Base-by-base conservation (phyloP, 2,797 vertebrate species). In the Epinephelus coioides region DNA sequence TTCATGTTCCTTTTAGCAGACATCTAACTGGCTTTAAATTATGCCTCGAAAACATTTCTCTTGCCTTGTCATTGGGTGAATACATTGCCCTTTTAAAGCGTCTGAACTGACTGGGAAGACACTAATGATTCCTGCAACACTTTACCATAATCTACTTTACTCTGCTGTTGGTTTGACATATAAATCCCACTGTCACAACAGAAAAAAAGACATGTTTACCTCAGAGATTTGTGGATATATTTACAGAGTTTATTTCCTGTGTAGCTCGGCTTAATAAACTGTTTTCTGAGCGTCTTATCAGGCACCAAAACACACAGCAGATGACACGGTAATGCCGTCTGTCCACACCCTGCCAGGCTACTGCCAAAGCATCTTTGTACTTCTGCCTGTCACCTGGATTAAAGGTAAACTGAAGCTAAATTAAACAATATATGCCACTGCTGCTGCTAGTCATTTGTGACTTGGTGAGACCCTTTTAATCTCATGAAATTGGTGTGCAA, bases 1-100 rank as follows among this genome's bases (percentile, higher is more conserved):
- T 90, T 90, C 88, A 87, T 89, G 66, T 74, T 81, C 25, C 82
- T 69, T 82, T 84, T 53, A 75, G 81, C 18, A 73, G 61, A 80
- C 66, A 43, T 67, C 72, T 57, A 80, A 79, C 68, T 69, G 61
- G 76, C 55, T 89, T 83, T 77, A 84, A 69, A 85, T 86, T 51
- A 60, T 62, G 46, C 55, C 61, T 30, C 23, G 66, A 30, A 79
- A 82, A 49, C 65, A 62, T 83, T 78, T 66, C 27, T 86, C 69
- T 55, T 60, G 73, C 49, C 77, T 73, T 1, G 38, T 65, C 73
- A 49, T 15, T 21, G 55, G 40, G 40, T 65, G 80, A 85, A 88
- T 72, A 62, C 62, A 69, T 86, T 69, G 67, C 51, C 73, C 63
- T 80, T 84, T 82, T 66, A 67, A 65, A 73, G 75, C 38, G 10